phyloP scores from a whole-genome alignment of 2,113 vertebrate genomes.

The Erinaceus europaeus region DNA sequence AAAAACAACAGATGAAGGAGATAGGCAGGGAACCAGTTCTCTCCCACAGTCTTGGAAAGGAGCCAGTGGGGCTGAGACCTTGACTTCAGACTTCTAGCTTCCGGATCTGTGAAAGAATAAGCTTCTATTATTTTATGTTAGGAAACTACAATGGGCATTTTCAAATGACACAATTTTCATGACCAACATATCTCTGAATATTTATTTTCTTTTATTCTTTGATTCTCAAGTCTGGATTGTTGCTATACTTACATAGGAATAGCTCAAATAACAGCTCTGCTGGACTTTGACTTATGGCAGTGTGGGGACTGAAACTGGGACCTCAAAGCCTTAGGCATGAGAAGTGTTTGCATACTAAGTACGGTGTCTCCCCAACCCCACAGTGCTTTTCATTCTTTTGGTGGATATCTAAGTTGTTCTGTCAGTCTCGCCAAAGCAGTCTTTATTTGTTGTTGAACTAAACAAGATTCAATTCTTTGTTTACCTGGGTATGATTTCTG shows the following conservation, averaged over 20 bases:
- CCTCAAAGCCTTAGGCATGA: no score
- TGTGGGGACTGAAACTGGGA: no score
- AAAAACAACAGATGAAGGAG: neutral
- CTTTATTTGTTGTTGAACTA: neutral
- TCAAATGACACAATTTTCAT: neutral
- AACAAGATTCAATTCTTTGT: neutral
- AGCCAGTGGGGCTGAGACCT: neutral
- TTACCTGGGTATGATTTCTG: neutral
- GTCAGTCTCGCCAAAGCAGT: no score
- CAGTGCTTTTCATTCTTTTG: no score
- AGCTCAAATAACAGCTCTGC: no score
- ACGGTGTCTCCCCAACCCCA: no score
- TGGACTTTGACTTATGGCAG: no score
- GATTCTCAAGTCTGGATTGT: neutral
- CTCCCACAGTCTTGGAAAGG: neutral
- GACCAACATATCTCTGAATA: neutral
- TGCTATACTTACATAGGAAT: no score
- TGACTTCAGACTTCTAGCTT: neutral
- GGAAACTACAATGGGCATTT: neutral
- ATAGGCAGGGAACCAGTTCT: neutral
- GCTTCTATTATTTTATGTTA: neutral
- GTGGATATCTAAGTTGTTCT: no score
- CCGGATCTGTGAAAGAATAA: neutral
- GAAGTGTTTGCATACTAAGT: no score
- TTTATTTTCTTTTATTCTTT: neutral